phyloP scores from a whole-genome alignment of 2,113 vertebrate genomes.

The Trachemys scripta region DNA sequence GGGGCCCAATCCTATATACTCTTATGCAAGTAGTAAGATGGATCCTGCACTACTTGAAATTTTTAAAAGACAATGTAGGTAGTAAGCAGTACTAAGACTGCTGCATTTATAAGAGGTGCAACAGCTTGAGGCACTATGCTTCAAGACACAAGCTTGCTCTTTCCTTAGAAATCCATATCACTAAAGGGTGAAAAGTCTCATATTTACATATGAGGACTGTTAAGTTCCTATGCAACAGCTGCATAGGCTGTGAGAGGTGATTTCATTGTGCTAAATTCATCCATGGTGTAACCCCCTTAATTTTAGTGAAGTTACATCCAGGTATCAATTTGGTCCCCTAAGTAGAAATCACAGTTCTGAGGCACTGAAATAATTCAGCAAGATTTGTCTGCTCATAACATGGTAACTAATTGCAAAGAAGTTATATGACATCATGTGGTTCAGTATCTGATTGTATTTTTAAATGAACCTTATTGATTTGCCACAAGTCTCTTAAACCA shows the following conservation, averaged over 20 bases:
- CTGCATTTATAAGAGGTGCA: conserved; percentile 48
- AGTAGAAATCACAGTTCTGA: conserved; percentile 52
- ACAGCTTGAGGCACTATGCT: conserved; percentile 55
- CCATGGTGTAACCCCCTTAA: conserved; percentile 51
- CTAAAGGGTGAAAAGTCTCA: conserved; percentile 58
- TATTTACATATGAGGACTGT: conserved; percentile 70
- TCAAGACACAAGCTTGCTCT: conserved; percentile 43
- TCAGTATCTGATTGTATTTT: not conserved
- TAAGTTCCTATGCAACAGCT: conserved; percentile 61
- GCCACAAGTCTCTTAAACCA: conserved; percentile 19
- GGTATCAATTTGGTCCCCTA: conserved; percentile 45
- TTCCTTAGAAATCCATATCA: conserved; percentile 55
- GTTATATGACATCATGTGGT: not conserved
- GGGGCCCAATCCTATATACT: conserved; percentile 1
- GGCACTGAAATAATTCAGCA: conserved; percentile 52
- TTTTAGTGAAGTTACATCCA: conserved; percentile 61
- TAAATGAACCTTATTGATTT: not conserved
- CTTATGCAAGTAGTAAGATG: not conserved
- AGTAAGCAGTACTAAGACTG: conserved; percentile 1
- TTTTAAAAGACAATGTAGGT: conserved; percentile 26
- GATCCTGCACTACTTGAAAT: not conserved
- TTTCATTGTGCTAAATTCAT: conserved; percentile 46
- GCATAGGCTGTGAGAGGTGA: conserved; percentile 56
- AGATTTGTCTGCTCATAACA: conserved; percentile 35
- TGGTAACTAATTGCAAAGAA: not conserved